Conservation (phyloP, 2,888 invertebrate species). For the Adelphocoris suturalis region DNA sequence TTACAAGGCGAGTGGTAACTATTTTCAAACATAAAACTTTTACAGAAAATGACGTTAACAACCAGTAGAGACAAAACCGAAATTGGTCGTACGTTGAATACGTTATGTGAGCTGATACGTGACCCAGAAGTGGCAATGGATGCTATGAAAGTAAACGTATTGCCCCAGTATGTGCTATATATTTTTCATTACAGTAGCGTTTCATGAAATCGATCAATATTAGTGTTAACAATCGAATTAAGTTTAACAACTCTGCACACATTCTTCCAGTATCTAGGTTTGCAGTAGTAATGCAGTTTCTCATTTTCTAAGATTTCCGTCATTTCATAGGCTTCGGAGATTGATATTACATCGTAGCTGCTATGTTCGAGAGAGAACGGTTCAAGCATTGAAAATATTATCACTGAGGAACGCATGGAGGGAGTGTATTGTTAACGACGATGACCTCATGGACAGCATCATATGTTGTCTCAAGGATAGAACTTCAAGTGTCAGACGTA, state of each 20-base stretch:
- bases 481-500: slow-evolving; percentile 26
- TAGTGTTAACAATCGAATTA: too few species aligned
- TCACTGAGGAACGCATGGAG: neutral
- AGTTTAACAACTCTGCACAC: too few species aligned
- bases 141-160: slow-evolving; percentile 15
- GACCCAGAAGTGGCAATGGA: slow-evolving; percentile 18
- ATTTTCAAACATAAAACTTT: neutral
- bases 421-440: neutral
- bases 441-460: neutral
- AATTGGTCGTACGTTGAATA: slow-evolving; percentile 1
- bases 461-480: neutral
- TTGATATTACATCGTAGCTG: neutral
- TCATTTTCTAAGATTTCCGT: neutral
- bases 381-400: slow-evolving; percentile 36
- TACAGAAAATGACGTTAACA: slow-evolving; percentile 29
- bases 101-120: slow-evolving; percentile 1
- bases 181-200: neutral
- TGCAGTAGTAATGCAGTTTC: too few species aligned
- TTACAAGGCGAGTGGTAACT: too few species aligned
- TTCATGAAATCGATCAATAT: neutral
- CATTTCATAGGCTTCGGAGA: neutral
- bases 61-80: neutral
- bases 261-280: too few species aligned
- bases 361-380: slow-evolving; percentile 14
- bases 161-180: neutral